Evolutionary conservation across 2,113 vertebrate genomes (phyloP).

Genomic region (Actenoides lindsayi): DNA sequence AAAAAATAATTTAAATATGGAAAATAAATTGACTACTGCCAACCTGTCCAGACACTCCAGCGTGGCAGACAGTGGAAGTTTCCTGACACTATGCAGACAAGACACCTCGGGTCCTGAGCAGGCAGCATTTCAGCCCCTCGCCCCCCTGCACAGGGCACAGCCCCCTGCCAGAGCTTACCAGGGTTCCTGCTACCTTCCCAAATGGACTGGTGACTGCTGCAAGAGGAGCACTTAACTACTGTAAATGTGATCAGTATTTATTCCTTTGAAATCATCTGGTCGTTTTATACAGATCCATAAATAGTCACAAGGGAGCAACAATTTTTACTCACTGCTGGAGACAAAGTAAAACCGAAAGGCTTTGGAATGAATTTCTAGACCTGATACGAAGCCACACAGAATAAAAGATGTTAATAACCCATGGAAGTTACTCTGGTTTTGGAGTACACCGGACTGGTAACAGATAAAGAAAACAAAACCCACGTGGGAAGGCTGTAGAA

Average conservation of each 20-base stretch:
- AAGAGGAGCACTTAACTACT: background rate
- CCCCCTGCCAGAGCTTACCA: background rate
- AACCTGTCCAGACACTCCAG: background rate
- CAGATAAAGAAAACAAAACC: background rate
- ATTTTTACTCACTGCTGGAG: background rate
- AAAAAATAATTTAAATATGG: background rate
- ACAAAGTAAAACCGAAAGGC: background rate
- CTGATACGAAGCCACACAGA: background rate
- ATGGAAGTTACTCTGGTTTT: background rate
- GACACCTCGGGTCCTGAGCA: background rate
- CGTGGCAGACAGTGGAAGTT: background rate
- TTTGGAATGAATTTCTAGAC: background rate
- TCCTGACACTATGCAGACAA: background rate
- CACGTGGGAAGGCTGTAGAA: background rate
- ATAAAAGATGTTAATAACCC: background rate
- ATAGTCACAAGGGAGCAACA: background rate
- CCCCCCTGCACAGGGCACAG: accelerated
- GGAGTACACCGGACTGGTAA: background rate
- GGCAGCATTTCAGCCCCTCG: background rate
- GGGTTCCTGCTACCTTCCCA: background rate
- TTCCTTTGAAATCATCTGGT: background rate
- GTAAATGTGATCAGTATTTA: background rate
- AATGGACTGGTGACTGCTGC: accelerated
- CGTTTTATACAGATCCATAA: background rate
- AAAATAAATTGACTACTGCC: conserved; percentile 5